Evolutionary conservation across 1,140 invertebrate species (phyloP), one percentile per base, ranked within the genome.

Genomic region (Tetramorium simillimum): DNA sequence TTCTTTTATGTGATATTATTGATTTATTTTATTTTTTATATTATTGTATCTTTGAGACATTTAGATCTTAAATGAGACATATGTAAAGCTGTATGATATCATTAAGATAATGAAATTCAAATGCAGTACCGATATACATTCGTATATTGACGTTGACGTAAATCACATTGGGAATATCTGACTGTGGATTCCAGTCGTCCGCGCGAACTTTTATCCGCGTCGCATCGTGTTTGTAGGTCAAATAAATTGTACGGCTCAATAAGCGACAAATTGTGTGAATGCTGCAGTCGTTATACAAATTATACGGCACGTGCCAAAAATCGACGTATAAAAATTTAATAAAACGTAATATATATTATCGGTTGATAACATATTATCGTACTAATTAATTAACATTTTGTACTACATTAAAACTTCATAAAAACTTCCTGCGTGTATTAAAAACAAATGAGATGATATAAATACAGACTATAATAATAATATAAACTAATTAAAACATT

Each of bases 221-320:
- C 86, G 81, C 72, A 63, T 46, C 82, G 73, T 85, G 67, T 84
- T 84, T 84, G 80, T 84, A 84, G 80, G 80, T 84, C 80, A 84
- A 84, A 84, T 84, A 84, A 84, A 84, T 84, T 84, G 80, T 60
- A 43, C 80, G 67, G 46, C 80, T 84, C 80, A 84, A 84, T 84
- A 84, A 84, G 80, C 80, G 80, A 60, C 69, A 84, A 84, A 84
- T 84, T 84, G 80, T 73, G 53, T 49, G 80, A 84, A 84, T n/a
- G 69, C 56, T 49, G 40, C 9, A 84, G 80, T 28, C 53, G 53
- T 72, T 60, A 62, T 62, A 75, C 24, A 72, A 75, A 58, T 84
- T 84, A 73, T 24, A 37, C 21, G 53, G 10, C 53, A 62, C 69
- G 69, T 73, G 80, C 40, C 69, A 73, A 73, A 84, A 84, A 73